A percentile compares a stretch with the other conserved stretches of the same genome.
These are phyloP conservation scores for Theropithecus gelada DNA, from an alignment of 2,113 vertebrate species.

Conservation along the genomic window DNA sequence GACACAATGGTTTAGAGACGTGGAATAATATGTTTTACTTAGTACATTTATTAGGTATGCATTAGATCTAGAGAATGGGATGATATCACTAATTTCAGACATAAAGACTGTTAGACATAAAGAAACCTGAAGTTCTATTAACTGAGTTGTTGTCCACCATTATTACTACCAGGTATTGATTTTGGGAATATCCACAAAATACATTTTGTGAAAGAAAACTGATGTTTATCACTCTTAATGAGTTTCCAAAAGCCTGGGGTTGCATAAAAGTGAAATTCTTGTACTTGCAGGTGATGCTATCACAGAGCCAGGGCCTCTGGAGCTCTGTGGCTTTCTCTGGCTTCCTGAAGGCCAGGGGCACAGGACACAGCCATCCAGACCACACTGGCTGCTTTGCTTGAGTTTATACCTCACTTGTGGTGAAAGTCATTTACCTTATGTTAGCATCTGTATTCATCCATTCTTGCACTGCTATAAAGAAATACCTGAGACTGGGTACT, in stretches of 20 bases:
- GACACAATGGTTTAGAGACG: not conserved
- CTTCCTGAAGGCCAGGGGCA: constrained; percentile 71
- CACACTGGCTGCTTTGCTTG: not conserved
- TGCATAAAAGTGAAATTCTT: constrained; percentile 82
- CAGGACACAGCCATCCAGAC: constrained; percentile 44
- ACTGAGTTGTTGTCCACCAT: not conserved
- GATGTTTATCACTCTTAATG: constrained; percentile 18
- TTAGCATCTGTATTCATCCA: constrained; percentile 29
- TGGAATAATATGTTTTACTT: not conserved
- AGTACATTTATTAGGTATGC: not conserved
- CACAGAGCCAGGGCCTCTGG: constrained; percentile 60
- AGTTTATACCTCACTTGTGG: constrained; percentile 83
- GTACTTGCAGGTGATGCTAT: constrained; percentile 72
- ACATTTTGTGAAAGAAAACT: not conserved
- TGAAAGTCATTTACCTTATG: constrained; percentile 84
- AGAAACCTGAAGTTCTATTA: not conserved
- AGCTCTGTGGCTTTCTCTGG: constrained; percentile 55
- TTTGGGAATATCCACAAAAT: not conserved
- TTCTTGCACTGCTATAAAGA: no score
- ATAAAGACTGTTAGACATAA: not conserved
- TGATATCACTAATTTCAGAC: not conserved
- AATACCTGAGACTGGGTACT: no score
- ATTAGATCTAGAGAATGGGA: not conserved
- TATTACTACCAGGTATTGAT: not conserved
- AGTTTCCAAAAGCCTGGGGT: constrained; percentile 80